Evolutionary conservation across 2,888 invertebrate species (phyloP).

Genomic region (Drosophila algonquin): DNA sequence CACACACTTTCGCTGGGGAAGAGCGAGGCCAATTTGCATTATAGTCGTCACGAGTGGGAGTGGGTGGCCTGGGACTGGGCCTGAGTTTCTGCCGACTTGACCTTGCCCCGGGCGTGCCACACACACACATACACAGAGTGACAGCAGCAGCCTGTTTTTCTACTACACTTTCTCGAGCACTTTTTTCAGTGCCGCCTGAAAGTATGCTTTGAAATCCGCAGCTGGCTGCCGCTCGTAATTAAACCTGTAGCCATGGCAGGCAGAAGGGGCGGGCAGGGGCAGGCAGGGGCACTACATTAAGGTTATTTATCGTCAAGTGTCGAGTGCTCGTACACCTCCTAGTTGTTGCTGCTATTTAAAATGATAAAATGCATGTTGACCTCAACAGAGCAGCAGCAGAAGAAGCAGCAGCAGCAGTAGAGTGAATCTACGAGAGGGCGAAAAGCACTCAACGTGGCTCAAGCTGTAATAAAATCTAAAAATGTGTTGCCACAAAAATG

Average conservation of each 20-base stretch:
- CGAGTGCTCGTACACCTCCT: conserved; percentile 27
- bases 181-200: conserved; percentile 73
- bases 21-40: conserved; percentile 74
- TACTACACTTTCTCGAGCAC: conserved; percentile 74
- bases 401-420: not conserved
- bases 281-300: conserved; percentile 70
- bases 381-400: conserved; percentile 49
- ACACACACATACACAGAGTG: not conserved
- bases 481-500: conserved; percentile 80
- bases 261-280: conserved; percentile 14
- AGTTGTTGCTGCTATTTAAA: conserved; percentile 56
- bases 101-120: conserved; percentile 50
- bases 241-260: conserved; percentile 53
- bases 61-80: conserved; percentile 23
- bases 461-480: conserved; percentile 80
- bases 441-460: conserved; percentile 59
- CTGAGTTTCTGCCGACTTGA: conserved; percentile 55
- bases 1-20: conserved; percentile 26
- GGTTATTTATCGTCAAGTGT: conserved; percentile 73
- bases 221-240: conserved; percentile 55
- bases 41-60: conserved; percentile 57
- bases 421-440: conserved; percentile 17
- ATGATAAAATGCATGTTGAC: conserved; percentile 79
- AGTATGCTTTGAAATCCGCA: conserved; percentile 66
- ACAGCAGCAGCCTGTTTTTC: conserved; percentile 58